Base-by-base conservation (phyloP, 1,140 invertebrate genomes). In the Diorhabda elongata region DNA sequence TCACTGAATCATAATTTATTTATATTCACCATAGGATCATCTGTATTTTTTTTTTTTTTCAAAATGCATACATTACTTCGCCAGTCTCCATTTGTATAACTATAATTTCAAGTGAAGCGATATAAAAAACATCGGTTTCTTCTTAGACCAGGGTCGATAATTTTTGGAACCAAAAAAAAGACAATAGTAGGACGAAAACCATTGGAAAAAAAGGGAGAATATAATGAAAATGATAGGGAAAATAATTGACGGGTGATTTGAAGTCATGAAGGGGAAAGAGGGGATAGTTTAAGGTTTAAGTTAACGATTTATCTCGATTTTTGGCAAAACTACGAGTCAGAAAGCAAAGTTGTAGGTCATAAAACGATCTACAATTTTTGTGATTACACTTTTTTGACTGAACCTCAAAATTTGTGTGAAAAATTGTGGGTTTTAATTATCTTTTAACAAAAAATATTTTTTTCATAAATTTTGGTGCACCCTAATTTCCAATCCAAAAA, bases 301-400 rank as follows among this genome's bases (percentile, higher is more conserved):
- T 11, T 11, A 61, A 11, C 9, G 59, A 3, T 61, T 26, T 61
- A 6, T 5, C 11, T 4, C 7, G 7, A 41, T 11, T 61, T 61
- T 41, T 41, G 0, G 59, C 3, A 61, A 61, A 61, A 61, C 59
- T 61, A 61, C 59, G 8, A 61, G 26, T 26, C 26, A 26, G 26
- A 26, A 26, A 26, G 26, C 26, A 26, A 26, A 26, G 6, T 61
- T 42, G 5, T 61, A 61, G n/a, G 59, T 9, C n/a, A 61, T 3
- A 61, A 61, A 42, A 26, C 8, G 41, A 61, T 61, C 59, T 61
- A 61, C 59, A 61, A 4, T 43, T 61, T 61, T 61, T 61, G 59
- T 61, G 5, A 3, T 61, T 61, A 61, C 59, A 61, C 59, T 61
- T 61, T 61, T 61, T 61, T 26, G n/a, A 61, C 59, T 3, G 2